phyloP scores from a whole-genome alignment of 2,113 vertebrate species.

The Acrocephalus kingi region DNA sequence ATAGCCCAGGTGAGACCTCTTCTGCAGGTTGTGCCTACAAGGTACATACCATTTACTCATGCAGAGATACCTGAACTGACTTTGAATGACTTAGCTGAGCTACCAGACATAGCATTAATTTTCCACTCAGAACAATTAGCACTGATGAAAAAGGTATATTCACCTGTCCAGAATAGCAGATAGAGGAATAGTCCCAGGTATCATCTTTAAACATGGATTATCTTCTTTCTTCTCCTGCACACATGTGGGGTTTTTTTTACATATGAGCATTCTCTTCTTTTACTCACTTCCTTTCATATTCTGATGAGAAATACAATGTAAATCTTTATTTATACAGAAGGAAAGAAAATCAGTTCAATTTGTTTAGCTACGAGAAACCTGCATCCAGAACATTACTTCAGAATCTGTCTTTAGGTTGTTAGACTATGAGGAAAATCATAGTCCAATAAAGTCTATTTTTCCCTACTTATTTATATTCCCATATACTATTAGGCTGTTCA shows the following conservation, averaged over 20 bases:
- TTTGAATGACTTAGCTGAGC: neutral
- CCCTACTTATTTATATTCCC: neutral
- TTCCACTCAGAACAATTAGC: neutral
- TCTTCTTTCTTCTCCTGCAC: neutral
- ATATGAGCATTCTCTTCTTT: neutral
- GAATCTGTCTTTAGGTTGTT: neutral
- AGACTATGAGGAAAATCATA: neutral
- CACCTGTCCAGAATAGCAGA: neutral
- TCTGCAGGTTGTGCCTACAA: neutral
- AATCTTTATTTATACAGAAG: neutral
- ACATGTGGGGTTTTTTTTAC: fast-evolving
- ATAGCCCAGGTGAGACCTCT: neutral
- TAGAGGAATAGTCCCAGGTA: neutral
- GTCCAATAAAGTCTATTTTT: neutral
- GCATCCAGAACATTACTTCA: neutral
- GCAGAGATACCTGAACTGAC: neutral
- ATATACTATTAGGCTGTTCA: neutral
- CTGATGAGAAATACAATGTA: neutral
- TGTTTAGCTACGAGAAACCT: neutral
- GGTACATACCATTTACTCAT: neutral
- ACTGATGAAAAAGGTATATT: neutral
- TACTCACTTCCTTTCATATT: neutral
- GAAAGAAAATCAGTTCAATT: neutral
- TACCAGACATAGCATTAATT: neutral
- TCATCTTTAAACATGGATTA: neutral